These are phyloP conservation scores for Laspeyria flexula DNA, from an alignment of 2,888 invertebrate genomes.

Conservation along the genomic window DNA sequence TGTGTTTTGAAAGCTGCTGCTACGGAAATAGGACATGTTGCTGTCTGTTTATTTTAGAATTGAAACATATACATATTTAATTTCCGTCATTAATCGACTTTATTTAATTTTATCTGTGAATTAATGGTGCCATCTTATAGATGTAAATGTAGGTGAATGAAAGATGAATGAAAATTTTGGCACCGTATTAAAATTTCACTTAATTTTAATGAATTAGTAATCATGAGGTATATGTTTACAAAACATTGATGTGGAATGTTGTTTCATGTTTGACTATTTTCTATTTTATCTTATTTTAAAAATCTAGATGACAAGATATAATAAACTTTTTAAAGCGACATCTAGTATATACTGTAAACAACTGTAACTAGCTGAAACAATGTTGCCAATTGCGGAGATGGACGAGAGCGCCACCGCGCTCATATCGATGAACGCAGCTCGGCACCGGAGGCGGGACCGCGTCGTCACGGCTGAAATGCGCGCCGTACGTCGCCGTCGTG, in stretches of 20 bases:
- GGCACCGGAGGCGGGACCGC: constrained; percentile 74
- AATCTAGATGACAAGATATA: constrained; percentile 7
- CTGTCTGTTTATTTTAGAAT: neutral
- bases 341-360: constrained; percentile 45
- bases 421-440: constrained; percentile 58
- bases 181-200: too few relatives aligned
- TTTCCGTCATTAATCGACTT: neutral
- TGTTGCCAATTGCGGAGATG: constrained; percentile 79
- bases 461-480: constrained; percentile 79
- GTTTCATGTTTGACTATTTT: constrained; percentile 26
- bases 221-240: too few relatives aligned
- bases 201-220: too few relatives aligned
- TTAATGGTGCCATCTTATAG: too few relatives aligned
- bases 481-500: constrained; percentile 87
- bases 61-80: neutral
- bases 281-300: neutral
- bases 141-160: too few relatives aligned
- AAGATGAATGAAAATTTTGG: too few relatives aligned
- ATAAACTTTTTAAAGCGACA: constrained; percentile 49
- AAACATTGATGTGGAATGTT: too few relatives aligned
- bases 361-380: constrained; percentile 39
- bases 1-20: neutral
- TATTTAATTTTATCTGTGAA: too few relatives aligned
- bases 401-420: constrained; percentile 73
- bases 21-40: neutral